Conservation (phyloP, 2,888 invertebrate species). For the Nematopogon swammerdamellus region DNA sequence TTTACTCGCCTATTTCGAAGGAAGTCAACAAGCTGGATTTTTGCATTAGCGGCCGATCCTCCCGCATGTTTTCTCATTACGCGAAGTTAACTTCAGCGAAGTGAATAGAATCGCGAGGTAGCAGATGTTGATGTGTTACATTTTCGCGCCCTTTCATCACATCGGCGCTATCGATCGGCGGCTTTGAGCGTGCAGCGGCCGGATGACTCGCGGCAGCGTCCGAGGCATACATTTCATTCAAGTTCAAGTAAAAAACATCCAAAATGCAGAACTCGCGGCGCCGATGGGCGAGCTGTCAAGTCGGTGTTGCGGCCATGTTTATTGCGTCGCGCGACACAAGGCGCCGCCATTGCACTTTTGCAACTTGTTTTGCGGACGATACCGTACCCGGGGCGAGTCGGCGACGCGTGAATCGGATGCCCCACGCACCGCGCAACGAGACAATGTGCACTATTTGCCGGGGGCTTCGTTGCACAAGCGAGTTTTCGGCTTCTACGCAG, state of each 20-base stretch:
- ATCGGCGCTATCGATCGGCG: background rate
- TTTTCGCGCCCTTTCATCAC: constrained; percentile 53
- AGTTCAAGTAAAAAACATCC: background rate
- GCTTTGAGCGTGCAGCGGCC: background rate
- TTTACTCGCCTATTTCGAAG: background rate
- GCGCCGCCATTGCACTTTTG: constrained; percentile 48
- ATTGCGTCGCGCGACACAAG: constrained; percentile 47
- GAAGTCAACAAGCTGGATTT: too few species aligned
- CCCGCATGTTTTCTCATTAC: too few species aligned
- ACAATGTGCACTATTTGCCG: background rate
- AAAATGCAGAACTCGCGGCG: background rate
- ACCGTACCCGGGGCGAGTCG: background rate
- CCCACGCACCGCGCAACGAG: background rate
- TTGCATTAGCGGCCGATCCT: too few species aligned
- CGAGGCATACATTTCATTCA: background rate
- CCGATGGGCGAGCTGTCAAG: background rate
- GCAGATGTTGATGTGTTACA: constrained; percentile 12
- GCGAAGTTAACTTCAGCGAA: background rate
- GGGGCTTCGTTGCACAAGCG: background rate
- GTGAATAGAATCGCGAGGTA: background rate
- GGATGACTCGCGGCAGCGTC: too few species aligned
- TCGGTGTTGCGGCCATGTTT: constrained; percentile 43
- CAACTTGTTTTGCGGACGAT: background rate
- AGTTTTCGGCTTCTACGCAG: background rate
- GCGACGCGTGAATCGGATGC: background rate